Evolutionary conservation across 2,113 vertebrate genomes (phyloP).

Genomic region (Engraulis encrasicolus): DNA sequence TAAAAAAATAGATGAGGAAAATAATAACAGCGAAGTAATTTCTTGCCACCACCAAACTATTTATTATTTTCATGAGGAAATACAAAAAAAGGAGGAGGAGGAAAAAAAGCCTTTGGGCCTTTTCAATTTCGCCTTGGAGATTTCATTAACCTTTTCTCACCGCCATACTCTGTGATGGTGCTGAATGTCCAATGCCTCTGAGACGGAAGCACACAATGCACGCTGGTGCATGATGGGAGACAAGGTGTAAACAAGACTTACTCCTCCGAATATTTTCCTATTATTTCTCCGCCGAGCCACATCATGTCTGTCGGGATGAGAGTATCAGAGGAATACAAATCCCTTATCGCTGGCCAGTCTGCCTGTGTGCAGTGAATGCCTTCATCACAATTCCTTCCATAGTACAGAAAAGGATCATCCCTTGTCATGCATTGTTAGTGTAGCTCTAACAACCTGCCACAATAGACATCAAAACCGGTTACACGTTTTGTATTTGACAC

Average conservation of each 20-base stretch:
- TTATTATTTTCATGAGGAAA: neutral
- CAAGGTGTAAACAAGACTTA: neutral
- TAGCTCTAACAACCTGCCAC: slow-evolving; percentile 65
- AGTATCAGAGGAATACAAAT: neutral
- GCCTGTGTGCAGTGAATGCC: slow-evolving; percentile 18
- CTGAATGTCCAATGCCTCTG: neutral
- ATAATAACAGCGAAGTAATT: neutral
- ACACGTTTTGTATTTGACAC: slow-evolving; percentile 49
- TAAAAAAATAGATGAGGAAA: neutral
- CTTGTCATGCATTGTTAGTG: slow-evolving; percentile 44
- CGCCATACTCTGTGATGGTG: neutral
- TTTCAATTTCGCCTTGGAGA: slow-evolving; percentile 4
- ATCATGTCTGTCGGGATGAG: neutral
- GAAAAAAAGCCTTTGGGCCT: neutral
- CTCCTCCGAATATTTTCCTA: neutral
- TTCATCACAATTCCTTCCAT: slow-evolving; percentile 26
- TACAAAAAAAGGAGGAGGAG: too few species aligned
- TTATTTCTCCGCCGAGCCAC: neutral
- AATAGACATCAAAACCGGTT: slow-evolving; percentile 65
- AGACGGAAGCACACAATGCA: neutral
- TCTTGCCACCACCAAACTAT: neutral
- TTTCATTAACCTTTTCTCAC: slow-evolving; percentile 6
- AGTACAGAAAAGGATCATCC: slow-evolving; percentile 15
- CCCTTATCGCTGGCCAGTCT: slow-evolving; percentile 42
- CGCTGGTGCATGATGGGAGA: neutral